phyloP scores from a whole-genome alignment of 2,797 vertebrate species.

The Dryobates pubescens region DNA sequence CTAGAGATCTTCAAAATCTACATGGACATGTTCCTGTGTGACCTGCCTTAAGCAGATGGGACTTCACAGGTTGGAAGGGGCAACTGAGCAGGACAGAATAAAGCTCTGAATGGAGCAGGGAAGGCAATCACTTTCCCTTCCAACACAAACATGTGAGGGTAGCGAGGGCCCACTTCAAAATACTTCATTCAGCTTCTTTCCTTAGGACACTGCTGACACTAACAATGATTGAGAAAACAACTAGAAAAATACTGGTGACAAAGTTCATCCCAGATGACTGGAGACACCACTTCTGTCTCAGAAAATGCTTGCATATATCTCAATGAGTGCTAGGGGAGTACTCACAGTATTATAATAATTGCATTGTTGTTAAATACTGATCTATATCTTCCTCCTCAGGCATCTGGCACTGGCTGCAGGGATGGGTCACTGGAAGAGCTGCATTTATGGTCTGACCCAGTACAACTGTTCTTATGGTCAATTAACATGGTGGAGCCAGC shows the following conservation, averaged over 20 bases:
- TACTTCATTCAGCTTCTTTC: background rate
- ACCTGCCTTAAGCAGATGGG: background rate
- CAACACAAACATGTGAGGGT: background rate
- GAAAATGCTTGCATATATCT: background rate
- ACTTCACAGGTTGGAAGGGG: background rate
- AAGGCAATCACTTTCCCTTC: background rate
- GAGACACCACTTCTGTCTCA: background rate
- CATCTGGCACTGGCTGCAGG: background rate
- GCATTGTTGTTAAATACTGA: background rate
- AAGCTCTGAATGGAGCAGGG: background rate
- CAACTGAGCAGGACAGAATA: background rate
- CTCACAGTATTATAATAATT: background rate
- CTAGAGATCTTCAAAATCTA: too few species aligned
- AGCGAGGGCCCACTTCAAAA: background rate
- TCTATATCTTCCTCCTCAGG: background rate
- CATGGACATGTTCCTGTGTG: background rate
- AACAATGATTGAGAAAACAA: background rate
- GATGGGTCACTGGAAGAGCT: background rate
- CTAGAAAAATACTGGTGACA: background rate
- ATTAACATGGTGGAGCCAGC: background rate
- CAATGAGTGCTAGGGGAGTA: background rate
- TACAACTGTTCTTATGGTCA: fast-evolving
- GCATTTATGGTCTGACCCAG: background rate
- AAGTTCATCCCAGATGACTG: background rate
- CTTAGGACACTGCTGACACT: background rate